phyloP scores from a whole-genome alignment of 2,113 vertebrate genomes.

The Thamnaconus septentrionalis region DNA sequence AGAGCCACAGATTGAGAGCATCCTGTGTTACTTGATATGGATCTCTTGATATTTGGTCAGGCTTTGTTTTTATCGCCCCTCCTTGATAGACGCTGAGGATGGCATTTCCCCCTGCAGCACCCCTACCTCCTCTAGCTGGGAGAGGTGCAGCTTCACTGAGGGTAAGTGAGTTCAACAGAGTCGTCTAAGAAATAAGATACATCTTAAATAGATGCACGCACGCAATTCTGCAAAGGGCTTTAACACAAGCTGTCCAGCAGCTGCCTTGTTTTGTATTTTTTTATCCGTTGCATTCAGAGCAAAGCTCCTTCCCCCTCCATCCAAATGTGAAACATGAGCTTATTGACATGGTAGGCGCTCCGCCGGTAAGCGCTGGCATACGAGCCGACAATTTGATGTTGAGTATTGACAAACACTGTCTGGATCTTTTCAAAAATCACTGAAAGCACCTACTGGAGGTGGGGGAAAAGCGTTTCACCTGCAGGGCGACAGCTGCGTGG shows the following conservation, averaged over 20 bases:
- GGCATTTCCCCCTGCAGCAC: conserved; percentile 69
- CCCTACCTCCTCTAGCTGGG: conserved; percentile 60
- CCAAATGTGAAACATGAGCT: conserved; percentile 33
- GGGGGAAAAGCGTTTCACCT: neutral
- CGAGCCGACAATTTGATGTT: neutral
- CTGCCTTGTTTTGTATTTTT: neutral
- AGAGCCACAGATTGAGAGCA: conserved; percentile 2
- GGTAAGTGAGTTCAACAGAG: conserved; percentile 73
- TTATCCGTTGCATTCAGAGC: no score
- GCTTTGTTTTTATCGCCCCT: no score
- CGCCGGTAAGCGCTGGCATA: conserved; percentile 20
- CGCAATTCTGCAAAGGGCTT: no score
- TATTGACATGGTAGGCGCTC: conserved; percentile 29
- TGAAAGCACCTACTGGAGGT: neutral
- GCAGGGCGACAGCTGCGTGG: neutral
- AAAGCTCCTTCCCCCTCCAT: neutral
- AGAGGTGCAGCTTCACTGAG: conserved; percentile 74
- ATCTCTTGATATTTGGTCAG: neutral
- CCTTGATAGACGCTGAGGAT: conserved; percentile 73
- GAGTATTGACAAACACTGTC: conserved; percentile 13
- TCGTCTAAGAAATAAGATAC: neutral
- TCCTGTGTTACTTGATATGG: rapidly evolving
- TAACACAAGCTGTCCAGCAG: neutral
- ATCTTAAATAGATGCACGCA: no score
- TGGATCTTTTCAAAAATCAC: conserved; percentile 3